Base-by-base conservation (phyloP, 2,797 vertebrate genomes). In the Poliocrania exsul region DNA sequence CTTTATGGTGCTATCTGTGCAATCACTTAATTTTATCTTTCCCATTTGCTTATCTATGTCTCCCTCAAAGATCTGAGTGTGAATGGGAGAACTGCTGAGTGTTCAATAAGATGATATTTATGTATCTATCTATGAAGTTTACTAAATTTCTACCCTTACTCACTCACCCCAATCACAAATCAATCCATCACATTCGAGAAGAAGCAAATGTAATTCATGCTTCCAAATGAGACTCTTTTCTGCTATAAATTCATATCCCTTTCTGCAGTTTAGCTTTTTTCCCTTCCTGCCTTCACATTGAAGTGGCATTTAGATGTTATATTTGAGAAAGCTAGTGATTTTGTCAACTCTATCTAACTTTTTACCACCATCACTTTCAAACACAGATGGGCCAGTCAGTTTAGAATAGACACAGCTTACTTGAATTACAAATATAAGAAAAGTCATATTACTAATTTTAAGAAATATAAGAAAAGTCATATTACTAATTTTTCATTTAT, bases 371-470 rank as follows among this genome's bases (percentile, higher is more conserved):
- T 26, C 16, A 10, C 37, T 84, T 92, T 42, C 77, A 84, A 86
- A 60, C 9, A 28, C 10, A 73, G 23, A 9, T 61, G 26, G 20
- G 5, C 5, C 29, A 70, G 8, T 64, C 65, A 67, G 14, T 67
- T 80, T 78, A 74, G 18, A 35, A 60, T 19, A 66, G 61, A 51
- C 11, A 29, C 0, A 42, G 40, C 17, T 42, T 42, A 17, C 24
- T 11, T 18, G 12, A 60, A 56, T 60, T 78, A 28, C 7, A 67
- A 67, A 46, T 67, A 20, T 3, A 40, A 31, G 56, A 66, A 51
- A 83, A 73, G 13, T 44, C 0, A 0, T 20, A 9, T 16, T 33
- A 62, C 19, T 51, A 0, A 38, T 58, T 82, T 87, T 72, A n/a
- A n/a, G n/a, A n/a, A n/a, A n/a, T n/a, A n/a, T n/a, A n/a, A n/a